phyloP scores from a whole-genome alignment of 2,797 vertebrate genomes.

The Varecia variegata region DNA sequence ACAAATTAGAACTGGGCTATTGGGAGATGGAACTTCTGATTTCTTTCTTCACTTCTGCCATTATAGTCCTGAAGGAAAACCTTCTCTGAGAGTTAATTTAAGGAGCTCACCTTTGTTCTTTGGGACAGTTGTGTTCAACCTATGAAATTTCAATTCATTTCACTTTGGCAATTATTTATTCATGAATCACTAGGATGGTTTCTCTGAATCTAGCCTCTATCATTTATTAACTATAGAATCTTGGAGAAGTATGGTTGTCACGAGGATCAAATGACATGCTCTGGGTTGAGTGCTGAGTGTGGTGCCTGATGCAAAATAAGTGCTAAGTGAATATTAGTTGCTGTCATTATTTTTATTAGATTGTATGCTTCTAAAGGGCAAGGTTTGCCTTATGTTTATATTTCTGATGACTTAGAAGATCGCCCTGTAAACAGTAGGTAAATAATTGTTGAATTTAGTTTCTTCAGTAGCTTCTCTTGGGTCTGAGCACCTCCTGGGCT shows the following conservation, averaged over 20 bases:
- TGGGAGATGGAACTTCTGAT: not conserved
- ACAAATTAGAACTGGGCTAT: slow-evolving; percentile 28
- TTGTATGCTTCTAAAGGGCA: not conserved
- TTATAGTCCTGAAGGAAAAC: slow-evolving; percentile 29
- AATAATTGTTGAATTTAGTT: not conserved
- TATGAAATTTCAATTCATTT: slow-evolving; percentile 14
- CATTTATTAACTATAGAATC: not conserved
- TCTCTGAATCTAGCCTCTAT: not conserved
- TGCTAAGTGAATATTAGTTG: not conserved
- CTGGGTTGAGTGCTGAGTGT: not conserved
- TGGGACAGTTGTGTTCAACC: slow-evolving; percentile 24
- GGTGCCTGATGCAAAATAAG: not conserved
- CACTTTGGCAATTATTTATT: not conserved
- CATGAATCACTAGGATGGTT: not conserved
- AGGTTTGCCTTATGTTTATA: not conserved
- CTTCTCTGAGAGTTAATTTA: slow-evolving; percentile 34
- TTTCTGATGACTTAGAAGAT: not conserved
- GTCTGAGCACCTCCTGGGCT: not conserved
- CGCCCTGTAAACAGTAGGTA: not conserved
- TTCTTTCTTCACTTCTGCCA: not conserved
- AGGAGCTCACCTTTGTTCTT: slow-evolving; percentile 41
- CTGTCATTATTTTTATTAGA: not conserved
- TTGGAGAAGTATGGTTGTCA: not conserved
- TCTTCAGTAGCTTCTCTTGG: not conserved
- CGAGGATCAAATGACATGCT: not conserved